phyloP scores from a whole-genome alignment of 2,113 vertebrate genomes.

The Chloebia gouldiae region DNA sequence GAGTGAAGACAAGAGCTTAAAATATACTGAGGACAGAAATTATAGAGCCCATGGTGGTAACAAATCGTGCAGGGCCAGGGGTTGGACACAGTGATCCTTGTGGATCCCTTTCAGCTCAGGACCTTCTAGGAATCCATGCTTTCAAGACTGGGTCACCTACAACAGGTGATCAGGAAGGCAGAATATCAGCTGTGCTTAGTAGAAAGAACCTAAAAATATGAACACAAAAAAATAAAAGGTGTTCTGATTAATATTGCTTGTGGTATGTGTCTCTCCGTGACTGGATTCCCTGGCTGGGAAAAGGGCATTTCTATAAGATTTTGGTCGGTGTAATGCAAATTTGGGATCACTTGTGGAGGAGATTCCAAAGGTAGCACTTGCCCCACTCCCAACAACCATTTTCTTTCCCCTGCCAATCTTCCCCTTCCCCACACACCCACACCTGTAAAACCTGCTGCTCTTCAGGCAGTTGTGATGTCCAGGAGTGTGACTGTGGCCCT shows the following conservation, averaged over 20 bases:
- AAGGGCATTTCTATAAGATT: background rate
- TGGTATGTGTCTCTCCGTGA: background rate
- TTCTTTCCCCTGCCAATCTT: background rate
- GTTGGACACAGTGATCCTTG: background rate
- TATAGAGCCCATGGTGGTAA: rapidly evolving
- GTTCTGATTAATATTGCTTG: background rate
- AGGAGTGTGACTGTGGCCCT: background rate
- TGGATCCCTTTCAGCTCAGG: background rate
- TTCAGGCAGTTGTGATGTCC: background rate
- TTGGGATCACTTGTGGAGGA: background rate
- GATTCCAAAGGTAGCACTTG: rapidly evolving
- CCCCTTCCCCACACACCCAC: background rate
- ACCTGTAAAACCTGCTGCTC: background rate
- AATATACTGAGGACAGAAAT: background rate
- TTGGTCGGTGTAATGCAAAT: background rate
- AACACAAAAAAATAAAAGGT: background rate
- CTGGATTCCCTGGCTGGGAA: background rate
- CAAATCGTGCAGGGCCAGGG: background rate
- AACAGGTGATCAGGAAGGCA: background rate
- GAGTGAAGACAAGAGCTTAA: rapidly evolving
- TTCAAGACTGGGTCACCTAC: rapidly evolving
- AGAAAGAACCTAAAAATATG: background rate
- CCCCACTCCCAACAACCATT: background rate
- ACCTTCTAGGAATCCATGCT: rapidly evolving
- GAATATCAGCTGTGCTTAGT: background rate